Conservation (phyloP, 2,888 invertebrate species). For the Tanypteryx hageni region DNA sequence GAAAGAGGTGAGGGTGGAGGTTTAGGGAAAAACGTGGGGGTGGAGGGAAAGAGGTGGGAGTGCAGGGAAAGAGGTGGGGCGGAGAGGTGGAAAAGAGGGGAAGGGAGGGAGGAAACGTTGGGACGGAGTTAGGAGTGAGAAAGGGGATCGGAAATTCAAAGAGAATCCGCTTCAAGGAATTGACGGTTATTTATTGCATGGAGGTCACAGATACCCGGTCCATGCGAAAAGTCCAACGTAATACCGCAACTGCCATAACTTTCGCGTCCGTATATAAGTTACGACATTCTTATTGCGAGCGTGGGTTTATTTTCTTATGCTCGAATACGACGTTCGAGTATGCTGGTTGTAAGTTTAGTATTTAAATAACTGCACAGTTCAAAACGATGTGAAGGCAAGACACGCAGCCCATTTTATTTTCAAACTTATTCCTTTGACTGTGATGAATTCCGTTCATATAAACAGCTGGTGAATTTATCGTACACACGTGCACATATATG, state of each 20-base stretch:
- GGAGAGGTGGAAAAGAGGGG: not conserved
- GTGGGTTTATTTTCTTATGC: not conserved
- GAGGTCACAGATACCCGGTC: not conserved
- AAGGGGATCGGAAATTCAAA: not conserved
- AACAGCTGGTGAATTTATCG: too few species aligned
- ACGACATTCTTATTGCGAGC: not conserved
- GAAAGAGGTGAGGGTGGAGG: not conserved
- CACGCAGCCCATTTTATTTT: not conserved
- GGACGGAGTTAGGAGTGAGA: not conserved
- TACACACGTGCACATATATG: too few species aligned
- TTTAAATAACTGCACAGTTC: not conserved
- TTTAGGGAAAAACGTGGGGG: not conserved
- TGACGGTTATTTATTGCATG: not conserved
- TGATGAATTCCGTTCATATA: too few species aligned
- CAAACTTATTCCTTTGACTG: too few species aligned
- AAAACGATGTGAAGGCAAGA: not conserved
- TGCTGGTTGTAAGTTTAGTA: not conserved
- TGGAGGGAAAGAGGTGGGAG: not conserved
- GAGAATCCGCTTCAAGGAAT: not conserved
- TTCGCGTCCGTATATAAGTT: not conserved
- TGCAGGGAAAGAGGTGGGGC: too few species aligned
- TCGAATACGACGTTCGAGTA: not conserved
- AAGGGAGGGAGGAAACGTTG: not conserved
- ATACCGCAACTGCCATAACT: constrained; percentile 12
- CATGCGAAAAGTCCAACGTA: not conserved